A percentile compares a stretch with the other conserved stretches of the same genome.
phyloP scores from a whole-genome alignment of 2,113 vertebrate genomes.

The Pachycephala philippinensis region DNA sequence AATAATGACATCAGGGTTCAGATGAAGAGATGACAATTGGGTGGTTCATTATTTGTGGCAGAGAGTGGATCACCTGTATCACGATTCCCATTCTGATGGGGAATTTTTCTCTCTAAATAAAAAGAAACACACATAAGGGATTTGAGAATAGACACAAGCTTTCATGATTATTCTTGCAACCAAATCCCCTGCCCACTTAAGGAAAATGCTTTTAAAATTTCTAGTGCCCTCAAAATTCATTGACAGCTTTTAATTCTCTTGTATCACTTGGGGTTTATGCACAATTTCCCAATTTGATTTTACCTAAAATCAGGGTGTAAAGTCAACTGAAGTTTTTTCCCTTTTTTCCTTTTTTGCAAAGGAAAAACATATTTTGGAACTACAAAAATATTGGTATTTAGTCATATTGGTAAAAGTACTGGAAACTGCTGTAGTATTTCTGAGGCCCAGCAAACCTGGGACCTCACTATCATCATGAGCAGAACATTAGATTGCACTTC shows the following conservation, averaged over 20 bases:
- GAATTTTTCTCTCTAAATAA: not conserved
- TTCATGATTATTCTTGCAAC: not conserved
- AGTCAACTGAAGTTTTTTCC: not conserved
- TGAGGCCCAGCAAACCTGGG: not conserved
- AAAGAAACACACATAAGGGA: not conserved
- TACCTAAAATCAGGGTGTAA: not conserved
- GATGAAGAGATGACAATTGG: not conserved
- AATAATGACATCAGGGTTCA: not conserved
- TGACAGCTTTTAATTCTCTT: not conserved
- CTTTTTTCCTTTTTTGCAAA: not conserved
- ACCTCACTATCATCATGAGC: not conserved
- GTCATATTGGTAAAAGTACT: not conserved
- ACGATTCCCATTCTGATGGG: not conserved
- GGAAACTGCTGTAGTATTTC: not conserved
- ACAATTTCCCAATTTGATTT: not conserved
- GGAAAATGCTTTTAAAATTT: not conserved
- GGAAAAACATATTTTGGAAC: not conserved
- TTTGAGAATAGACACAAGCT: not conserved
- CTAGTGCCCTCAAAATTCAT: not conserved
- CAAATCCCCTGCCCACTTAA: not conserved
- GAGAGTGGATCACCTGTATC: not conserved
- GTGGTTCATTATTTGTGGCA: not conserved
- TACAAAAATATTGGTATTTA: not conserved
- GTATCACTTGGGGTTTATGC: not conserved
- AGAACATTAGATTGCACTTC: not conserved